Base-by-base conservation (phyloP, 2,113 vertebrate genomes). In the Lynx canadensis region DNA sequence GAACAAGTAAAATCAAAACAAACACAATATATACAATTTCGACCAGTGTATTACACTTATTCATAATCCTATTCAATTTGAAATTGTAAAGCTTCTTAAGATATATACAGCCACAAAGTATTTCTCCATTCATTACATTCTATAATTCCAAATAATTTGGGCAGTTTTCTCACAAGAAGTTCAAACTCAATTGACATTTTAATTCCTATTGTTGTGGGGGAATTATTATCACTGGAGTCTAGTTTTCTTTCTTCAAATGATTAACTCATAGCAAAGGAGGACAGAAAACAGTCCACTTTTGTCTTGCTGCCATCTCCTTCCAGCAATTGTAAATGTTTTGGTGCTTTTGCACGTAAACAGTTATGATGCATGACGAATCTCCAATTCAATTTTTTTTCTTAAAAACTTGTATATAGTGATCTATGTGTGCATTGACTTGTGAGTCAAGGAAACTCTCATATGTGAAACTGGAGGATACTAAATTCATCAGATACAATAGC, bases 121-220 rank as follows among this genome's bases (percentile, higher is more conserved):
- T 94, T 81, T 84, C 52, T 97, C 84, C 50, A 89, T 94, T 97
- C 97, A 80, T 65, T 74, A 38, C 50, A 86, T 82, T 96, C 60
- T 91, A 71, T 95, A 97, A 98, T 85, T 97, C 50, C 97, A 98
- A 38, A 97, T 29, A 86, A 92, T 84, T 65, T 97, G 97, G 97
- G 90, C 74, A 97, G 81, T 74, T 91, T 76, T 98, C 85, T 90
- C 79, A 96, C 50, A 66, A 83, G 68, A 79, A 93, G 27, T n/a
- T 93, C 50, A 91, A 96, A 94, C 4, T 74, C 85, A 94, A 0
- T 0, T 96, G 55, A 60, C 19, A 91, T 92, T 97, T 69, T 95
- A 96, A 92, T 96, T 92, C 95, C 92, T 97, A 96, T 60, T 82
- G 93, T 89, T 84, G 95, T 73, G 66, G 0, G 0, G 48, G 0